Base-by-base conservation (phyloP, 92 coral and sea anemone species). In the Pocillopora grandis region DNA sequence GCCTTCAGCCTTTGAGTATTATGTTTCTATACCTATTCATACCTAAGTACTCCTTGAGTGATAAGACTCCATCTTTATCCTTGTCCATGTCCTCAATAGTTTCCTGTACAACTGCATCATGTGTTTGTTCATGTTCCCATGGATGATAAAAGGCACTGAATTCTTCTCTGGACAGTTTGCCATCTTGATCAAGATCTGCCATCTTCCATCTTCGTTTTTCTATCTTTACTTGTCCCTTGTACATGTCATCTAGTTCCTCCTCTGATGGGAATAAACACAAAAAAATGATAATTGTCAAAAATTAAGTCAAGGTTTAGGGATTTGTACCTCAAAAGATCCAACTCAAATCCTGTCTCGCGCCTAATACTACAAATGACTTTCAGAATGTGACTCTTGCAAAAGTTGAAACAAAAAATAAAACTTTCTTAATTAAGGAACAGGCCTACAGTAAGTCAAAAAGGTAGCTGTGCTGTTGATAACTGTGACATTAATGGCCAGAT, bases 101-200 rank as follows among this genome's bases (percentile, higher is more conserved):
- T 62, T 96, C 98, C 58, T 88, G 91, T 5, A 92, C 87, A 35
- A 87, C 92, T 16, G 87, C 76, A 9, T 83, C 90, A 27, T 90
- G 90, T 87, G 90, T 94, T 80, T 90, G 86, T 5, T 91, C 90
- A 81, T 88, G 91, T 48, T 92, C 98, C 77, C 89, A 84, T 6
- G 98, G 96, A 48, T 89, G 92, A 19, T 92, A 52, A 62, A 88
- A 86, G 0, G 96, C 90, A 14, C 73, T 70, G 71, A 65, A 94
- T 74, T 96, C 98, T 37, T 90, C 95, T 55, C 86, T 89, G 27
- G 98, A 87, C 56, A 96, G 86, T 81, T 80, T 78, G 61, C 82
- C 90, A 72, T 94, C 98, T 37, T 89, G 85, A 75, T 96, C 78
- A 11, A 77, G 77, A 90, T 96, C 98, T 58, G 98, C 98, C n/a